Conservation (phyloP, 2,113 vertebrate species). For the Casuarius casuarius region DNA sequence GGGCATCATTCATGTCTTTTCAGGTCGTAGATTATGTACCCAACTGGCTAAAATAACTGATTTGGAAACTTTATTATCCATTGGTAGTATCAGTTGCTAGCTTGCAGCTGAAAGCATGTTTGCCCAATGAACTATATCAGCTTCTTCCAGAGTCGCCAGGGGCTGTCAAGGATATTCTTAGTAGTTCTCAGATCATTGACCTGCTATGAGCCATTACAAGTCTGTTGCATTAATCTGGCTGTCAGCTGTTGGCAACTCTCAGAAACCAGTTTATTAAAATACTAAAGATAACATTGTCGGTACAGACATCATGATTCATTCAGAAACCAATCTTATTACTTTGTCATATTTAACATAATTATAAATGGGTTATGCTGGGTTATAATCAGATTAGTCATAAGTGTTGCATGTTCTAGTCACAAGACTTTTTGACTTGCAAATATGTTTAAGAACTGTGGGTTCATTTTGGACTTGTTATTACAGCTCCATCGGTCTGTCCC, state of each 20-base stretch:
- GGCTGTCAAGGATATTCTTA: background rate
- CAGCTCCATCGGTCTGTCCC: background rate
- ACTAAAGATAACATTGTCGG: background rate
- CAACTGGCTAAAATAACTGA: background rate
- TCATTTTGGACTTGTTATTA: background rate
- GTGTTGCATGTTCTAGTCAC: background rate
- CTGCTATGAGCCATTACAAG: background rate
- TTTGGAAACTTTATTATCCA: background rate
- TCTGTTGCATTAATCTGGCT: conserved; percentile 9
- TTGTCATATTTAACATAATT: background rate
- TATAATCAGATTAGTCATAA: background rate
- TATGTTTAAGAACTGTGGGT: background rate
- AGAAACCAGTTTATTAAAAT: conserved; percentile 28
- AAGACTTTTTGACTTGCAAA: background rate
- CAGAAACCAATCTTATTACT: background rate
- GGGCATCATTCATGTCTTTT: background rate
- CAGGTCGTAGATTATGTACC: background rate
- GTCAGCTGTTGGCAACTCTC: background rate
- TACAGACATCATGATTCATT: background rate
- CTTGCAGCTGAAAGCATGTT: background rate
- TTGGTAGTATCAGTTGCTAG: background rate
- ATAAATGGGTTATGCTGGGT: background rate
- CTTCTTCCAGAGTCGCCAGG: background rate
- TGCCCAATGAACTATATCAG: background rate
- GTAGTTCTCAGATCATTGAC: background rate